These are phyloP conservation scores for Anastrepha ludens DNA, from an alignment of 1,140 invertebrate genomes.

Conservation along the genomic window DNA sequence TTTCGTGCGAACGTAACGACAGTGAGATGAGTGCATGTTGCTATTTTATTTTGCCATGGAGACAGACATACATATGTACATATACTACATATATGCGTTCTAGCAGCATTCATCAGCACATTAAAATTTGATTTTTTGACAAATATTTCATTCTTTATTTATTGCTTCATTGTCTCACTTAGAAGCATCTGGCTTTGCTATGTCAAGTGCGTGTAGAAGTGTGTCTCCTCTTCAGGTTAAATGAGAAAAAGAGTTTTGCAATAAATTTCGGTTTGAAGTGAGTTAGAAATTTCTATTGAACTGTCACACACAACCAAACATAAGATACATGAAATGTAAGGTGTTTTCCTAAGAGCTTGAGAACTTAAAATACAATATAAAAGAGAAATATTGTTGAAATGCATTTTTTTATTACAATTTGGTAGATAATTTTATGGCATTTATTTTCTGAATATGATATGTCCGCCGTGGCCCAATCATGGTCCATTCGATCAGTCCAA, in stretches of 20 bases:
- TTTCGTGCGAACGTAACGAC: neutral
- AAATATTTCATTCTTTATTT: constrained; percentile 37
- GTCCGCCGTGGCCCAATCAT: too few relatives aligned
- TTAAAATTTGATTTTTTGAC: constrained; percentile 38
- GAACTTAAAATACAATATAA: too few relatives aligned
- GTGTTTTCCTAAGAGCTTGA: too few relatives aligned
- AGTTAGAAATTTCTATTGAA: neutral
- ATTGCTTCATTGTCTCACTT: constrained; percentile 14
- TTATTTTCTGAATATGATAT: too few relatives aligned
- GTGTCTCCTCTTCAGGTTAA: neutral
- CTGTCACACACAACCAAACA: neutral
- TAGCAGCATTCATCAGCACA: neutral
- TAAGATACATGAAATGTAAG: neutral
- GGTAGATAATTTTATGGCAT: too few relatives aligned
- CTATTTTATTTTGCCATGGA: constrained; percentile 34
- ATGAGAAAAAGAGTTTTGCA: neutral
- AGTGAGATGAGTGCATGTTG: constrained; percentile 2
- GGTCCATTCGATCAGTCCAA: too few relatives aligned
- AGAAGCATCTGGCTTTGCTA: neutral
- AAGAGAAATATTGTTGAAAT: too few relatives aligned
- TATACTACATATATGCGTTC: constrained; percentile 11
- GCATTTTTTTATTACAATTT: too few relatives aligned
- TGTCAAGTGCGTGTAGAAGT: neutral
- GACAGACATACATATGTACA: neutral
- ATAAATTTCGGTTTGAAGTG: neutral